Percentiles rank a stretch among this genome's conserved stretches.
Evolutionary conservation across 2,888 invertebrate genomes (phyloP).

Genomic region (Drosophila pullipes): DNA sequence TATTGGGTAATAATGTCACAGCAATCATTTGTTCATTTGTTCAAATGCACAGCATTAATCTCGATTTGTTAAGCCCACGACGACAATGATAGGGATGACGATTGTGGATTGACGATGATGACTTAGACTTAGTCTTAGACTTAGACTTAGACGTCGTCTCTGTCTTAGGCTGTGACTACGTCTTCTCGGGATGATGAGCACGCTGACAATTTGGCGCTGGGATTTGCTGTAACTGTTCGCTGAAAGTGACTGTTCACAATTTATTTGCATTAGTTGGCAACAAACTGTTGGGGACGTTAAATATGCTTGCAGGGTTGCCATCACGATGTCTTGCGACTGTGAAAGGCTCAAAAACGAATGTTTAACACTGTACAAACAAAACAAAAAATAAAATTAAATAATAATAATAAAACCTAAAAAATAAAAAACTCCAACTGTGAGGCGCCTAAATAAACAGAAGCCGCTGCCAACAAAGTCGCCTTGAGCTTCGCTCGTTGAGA

Average conservation of each 20-base stretch:
- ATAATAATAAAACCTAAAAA: constrained; percentile 1
- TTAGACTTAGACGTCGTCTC: constrained; percentile 6
- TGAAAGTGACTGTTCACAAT: constrained; percentile 66
- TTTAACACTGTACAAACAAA: constrained; percentile 15
- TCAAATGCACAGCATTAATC: constrained; percentile 47
- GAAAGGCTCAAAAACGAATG: constrained; percentile 45
- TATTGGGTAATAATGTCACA: constrained; percentile 60
- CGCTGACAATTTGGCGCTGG: constrained; percentile 36
- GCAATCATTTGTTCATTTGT: constrained; percentile 57
- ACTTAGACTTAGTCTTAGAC: constrained; percentile 11
- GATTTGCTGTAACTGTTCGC: background rate
- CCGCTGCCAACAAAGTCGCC: constrained; percentile 52
- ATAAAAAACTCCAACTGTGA: constrained; percentile 38
- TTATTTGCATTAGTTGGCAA: constrained; percentile 80
- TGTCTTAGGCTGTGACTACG: constrained; percentile 16
- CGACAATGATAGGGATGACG: constrained; percentile 43
- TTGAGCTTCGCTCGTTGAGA: constrained; percentile 55
- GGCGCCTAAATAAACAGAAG: constrained; percentile 70
- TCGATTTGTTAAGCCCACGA: constrained; percentile 29
- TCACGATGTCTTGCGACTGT: constrained; percentile 45
- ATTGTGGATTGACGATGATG: constrained; percentile 36
- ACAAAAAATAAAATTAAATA: background rate
- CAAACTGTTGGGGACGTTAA: constrained; percentile 35
- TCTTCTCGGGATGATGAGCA: constrained; percentile 63
- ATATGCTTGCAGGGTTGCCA: constrained; percentile 38